Conservation (phyloP, 2,113 vertebrate species). For the Sebastes schlegelii region DNA sequence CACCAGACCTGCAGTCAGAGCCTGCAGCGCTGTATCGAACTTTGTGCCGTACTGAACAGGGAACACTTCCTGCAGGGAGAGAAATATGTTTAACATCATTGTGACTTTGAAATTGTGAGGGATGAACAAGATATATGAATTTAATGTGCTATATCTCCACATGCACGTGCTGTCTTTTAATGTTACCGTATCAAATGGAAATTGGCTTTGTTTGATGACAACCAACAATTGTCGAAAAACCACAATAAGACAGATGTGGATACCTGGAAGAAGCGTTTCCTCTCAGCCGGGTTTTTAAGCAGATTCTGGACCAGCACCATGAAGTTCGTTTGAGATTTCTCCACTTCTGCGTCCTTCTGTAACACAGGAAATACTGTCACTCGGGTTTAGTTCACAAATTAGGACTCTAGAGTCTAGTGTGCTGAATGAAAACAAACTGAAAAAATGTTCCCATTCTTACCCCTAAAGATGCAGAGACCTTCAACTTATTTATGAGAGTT, state of each 20-base stretch:
- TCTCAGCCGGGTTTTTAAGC: constrained; percentile 70
- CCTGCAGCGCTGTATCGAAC: constrained; percentile 78
- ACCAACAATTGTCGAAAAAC: neutral
- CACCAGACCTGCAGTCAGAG: constrained; percentile 76
- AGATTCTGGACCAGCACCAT: constrained; percentile 80
- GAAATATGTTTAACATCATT: neutral
- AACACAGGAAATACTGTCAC: constrained; percentile 7
- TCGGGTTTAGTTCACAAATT: neutral
- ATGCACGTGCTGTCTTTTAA: neutral
- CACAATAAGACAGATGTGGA: neutral
- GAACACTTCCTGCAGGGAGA: constrained; percentile 75
- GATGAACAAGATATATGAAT: neutral
- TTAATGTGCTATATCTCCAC: neutral
- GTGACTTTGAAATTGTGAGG: neutral
- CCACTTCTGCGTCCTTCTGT: constrained; percentile 75
- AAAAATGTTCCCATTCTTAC: constrained; percentile 33
- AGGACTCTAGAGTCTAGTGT: neutral
- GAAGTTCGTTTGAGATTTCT: constrained; percentile 80
- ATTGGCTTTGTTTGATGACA: neutral
- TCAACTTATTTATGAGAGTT: constrained; percentile 73
- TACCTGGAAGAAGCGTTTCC: constrained; percentile 78
- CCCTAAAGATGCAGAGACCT: constrained; percentile 57
- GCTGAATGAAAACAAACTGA: neutral
- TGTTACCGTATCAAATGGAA: no score
- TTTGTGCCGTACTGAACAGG: constrained; percentile 77